These are phyloP conservation scores for Andrena trimmerana DNA, from an alignment of 2,888 invertebrate genomes.

Conservation along the genomic window DNA sequence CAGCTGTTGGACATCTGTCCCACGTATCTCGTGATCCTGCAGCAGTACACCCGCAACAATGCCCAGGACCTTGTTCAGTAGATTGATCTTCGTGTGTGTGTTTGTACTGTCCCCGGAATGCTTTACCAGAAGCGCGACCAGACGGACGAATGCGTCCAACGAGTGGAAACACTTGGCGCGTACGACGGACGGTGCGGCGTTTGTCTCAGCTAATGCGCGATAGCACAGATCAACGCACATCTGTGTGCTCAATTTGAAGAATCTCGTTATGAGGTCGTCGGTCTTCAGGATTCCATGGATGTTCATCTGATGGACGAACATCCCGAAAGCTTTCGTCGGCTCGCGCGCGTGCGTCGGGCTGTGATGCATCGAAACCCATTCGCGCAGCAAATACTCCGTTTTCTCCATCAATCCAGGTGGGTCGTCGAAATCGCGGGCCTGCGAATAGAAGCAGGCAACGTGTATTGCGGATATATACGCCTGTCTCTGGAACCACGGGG, in stretches of 20 bases:
- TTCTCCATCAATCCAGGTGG: slow-evolving; percentile 97
- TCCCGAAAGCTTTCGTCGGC: slow-evolving; percentile 95
- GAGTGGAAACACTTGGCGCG: slow-evolving; percentile 98
- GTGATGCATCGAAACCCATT: slow-evolving; percentile 97
- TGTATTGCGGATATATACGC: slow-evolving; percentile 29
- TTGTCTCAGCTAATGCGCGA: slow-evolving; percentile 91
- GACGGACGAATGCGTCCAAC: slow-evolving; percentile 97
- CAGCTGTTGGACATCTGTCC: slow-evolving; percentile 96
- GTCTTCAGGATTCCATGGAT: slow-evolving; percentile 98
- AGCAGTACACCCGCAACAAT: slow-evolving; percentile 98
- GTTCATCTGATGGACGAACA: slow-evolving; percentile 99
- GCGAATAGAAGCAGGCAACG: slow-evolving; percentile 66
- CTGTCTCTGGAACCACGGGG: background rate
- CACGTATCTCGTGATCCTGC: slow-evolving; percentile 97
- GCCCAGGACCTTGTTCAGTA: slow-evolving; percentile 97
- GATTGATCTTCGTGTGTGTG: slow-evolving; percentile 97
- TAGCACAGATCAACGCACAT: slow-evolving; percentile 98
- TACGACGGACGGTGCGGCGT: slow-evolving; percentile 88
- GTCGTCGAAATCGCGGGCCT: slow-evolving; percentile 95
- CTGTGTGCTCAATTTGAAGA: slow-evolving; percentile 98
- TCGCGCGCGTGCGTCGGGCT: slow-evolving; percentile 93
- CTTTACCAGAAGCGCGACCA: slow-evolving; percentile 97
- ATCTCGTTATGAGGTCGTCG: slow-evolving; percentile 98
- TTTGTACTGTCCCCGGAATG: slow-evolving; percentile 96
- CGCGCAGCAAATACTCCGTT: slow-evolving; percentile 96